These are phyloP conservation scores for Zaprionus bogoriensis DNA, from an alignment of 2,888 invertebrate species.

Conservation along the genomic window DNA sequence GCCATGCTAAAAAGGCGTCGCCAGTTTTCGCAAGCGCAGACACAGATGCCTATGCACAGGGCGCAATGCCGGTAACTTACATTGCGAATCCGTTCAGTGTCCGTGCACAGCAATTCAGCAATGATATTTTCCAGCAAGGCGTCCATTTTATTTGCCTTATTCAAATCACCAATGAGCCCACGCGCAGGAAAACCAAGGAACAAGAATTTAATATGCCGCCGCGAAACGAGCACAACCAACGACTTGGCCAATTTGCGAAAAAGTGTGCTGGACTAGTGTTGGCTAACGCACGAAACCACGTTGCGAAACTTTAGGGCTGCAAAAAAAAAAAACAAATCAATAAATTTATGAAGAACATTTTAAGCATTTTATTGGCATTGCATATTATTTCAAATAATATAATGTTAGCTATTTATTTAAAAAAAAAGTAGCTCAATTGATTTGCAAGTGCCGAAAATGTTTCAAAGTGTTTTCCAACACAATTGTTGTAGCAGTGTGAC, in stretches of 20 bases:
- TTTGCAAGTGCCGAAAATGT: neutral
- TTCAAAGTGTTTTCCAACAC: neutral
- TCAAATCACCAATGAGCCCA: neutral
- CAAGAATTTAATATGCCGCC: constrained; percentile 30
- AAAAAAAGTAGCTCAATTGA: too few species aligned
- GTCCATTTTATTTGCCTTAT: constrained; percentile 43
- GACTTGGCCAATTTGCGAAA: constrained; percentile 26
- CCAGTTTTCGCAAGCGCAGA: constrained; percentile 5
- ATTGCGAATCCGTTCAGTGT: constrained; percentile 85
- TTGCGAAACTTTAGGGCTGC: constrained; percentile 41
- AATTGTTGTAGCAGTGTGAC: constrained; percentile 18
- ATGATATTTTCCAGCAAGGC: constrained; percentile 85
- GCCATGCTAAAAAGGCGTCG: constrained; percentile 24
- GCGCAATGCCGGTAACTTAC: constrained; percentile 81
- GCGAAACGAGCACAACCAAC: constrained; percentile 21
- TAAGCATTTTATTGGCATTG: too few species aligned
- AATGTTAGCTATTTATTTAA: too few species aligned
- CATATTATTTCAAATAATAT: too few species aligned
- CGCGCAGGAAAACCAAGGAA: constrained; percentile 14
- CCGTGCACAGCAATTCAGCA: constrained; percentile 85
- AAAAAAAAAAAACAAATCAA: neutral
- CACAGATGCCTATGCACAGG: neutral
- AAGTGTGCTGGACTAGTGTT: constrained; percentile 25
- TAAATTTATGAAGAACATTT: too few species aligned
- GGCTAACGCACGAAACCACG: constrained; percentile 26